Evolutionary conservation across 2,113 vertebrate species (phyloP).

Genomic region (Salvelinus sp.): DNA sequence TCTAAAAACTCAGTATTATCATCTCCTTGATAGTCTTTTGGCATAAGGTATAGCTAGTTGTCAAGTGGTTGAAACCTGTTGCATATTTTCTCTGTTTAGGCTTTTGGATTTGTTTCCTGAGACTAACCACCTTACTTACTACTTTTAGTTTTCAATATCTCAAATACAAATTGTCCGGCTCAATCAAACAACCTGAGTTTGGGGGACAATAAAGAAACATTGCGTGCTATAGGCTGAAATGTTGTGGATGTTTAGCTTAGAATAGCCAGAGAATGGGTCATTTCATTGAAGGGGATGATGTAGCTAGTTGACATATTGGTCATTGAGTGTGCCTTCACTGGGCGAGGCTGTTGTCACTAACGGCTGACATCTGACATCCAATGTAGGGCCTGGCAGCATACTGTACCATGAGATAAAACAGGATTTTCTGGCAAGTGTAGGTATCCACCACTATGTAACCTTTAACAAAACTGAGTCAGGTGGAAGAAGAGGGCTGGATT

Average conservation of each 20-base stretch:
- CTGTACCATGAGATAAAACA: background rate
- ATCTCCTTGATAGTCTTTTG: background rate
- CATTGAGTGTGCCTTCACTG: slow-evolving; percentile 21
- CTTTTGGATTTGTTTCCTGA: background rate
- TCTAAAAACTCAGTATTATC: background rate
- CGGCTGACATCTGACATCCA: slow-evolving; percentile 13
- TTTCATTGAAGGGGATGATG: background rate
- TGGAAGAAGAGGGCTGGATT: background rate
- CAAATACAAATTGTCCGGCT: background rate
- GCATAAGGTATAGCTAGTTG: background rate
- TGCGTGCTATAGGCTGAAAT: background rate
- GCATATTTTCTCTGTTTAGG: background rate
- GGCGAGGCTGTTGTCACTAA: slow-evolving; percentile 21
- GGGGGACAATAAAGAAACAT: background rate
- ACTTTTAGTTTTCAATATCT: background rate
- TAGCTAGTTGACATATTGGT: slow-evolving; percentile 25
- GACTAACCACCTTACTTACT: background rate
- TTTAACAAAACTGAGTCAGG: background rate
- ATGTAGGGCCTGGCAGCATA: background rate
- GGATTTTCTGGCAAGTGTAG: background rate
- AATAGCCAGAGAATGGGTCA: too few species aligned
- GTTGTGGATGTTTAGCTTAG: background rate
- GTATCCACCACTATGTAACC: background rate
- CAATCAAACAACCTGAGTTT: background rate
- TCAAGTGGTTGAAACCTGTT: background rate